A percentile compares a stretch with the other conserved stretches of the same genome.
Conservation (phyloP, 1,140 invertebrate species). For the Saccostrea cuccullata region DNA sequence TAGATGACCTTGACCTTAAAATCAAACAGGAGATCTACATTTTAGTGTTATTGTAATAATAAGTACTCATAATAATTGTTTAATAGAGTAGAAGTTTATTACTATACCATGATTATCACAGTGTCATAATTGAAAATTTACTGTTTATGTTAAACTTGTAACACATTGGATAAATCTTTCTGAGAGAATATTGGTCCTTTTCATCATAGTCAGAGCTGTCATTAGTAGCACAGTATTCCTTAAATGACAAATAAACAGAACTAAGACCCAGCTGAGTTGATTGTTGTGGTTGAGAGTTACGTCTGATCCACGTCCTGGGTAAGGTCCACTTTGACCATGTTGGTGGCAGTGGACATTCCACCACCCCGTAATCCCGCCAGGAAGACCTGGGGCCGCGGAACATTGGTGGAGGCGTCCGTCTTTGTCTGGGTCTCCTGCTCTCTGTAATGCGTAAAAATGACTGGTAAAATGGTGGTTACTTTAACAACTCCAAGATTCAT, state of each 20-base stretch:
- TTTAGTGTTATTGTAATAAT: too few species aligned
- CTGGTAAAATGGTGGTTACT: too few species aligned
- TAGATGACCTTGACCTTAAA: too few species aligned
- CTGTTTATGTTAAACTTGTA: too few species aligned
- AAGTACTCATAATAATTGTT: too few species aligned
- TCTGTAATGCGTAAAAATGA: slow-evolving; percentile 65
- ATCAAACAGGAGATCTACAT: too few species aligned
- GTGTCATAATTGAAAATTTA: too few species aligned
- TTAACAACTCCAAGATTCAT: too few species aligned
- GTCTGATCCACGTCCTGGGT: slow-evolving; percentile 75
- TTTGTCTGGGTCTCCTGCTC: slow-evolving; percentile 77
- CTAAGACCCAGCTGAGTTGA: too few species aligned
- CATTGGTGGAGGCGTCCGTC: slow-evolving; percentile 76
- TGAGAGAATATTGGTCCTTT: neutral
- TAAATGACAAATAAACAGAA: neutral
- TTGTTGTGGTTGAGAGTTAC: slow-evolving; percentile 5
- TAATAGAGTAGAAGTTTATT: too few species aligned
- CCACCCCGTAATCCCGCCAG: slow-evolving; percentile 77
- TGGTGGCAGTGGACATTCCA: slow-evolving; percentile 73
- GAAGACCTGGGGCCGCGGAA: slow-evolving; percentile 77
- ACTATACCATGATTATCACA: too few species aligned
- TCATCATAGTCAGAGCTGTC: neutral
- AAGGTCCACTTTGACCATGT: slow-evolving; percentile 78
- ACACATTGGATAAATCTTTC: neutral
- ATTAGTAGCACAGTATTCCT: neutral